These are phyloP conservation scores for Cataglyphis altisquamis DNA, from an alignment of 2,888 invertebrate species.

Conservation along the genomic window DNA sequence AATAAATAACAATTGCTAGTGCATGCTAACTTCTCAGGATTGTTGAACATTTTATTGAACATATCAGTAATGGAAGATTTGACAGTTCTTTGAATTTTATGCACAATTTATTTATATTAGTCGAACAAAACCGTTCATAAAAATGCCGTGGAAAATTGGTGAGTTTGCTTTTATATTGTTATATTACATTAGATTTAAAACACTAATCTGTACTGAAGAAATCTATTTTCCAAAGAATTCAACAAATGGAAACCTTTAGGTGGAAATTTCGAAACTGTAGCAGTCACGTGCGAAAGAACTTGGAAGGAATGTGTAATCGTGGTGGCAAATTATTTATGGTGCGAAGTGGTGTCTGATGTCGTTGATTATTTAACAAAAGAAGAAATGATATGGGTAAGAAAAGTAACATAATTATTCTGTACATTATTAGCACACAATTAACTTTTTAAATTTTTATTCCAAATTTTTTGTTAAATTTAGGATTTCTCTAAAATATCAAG, in stretches of 20 bases:
- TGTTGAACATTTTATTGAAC: not conserved
- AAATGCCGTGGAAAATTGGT: constrained; percentile 82
- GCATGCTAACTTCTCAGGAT: not conserved
- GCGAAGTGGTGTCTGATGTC: constrained; percentile 82
- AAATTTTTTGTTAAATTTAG: constrained; percentile 11
- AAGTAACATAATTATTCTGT: not conserved
- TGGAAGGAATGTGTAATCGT: constrained; percentile 80
- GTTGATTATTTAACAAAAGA: constrained; percentile 80
- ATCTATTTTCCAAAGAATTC: constrained; percentile 12
- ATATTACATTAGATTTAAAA: not conserved
- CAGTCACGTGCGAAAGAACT: constrained; percentile 77
- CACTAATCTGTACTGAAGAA: not conserved
- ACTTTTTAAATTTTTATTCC: not conserved
- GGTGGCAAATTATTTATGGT: constrained; percentile 81
- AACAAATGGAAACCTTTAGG: constrained; percentile 69
- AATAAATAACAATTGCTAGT: constrained; percentile 39
- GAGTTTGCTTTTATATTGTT: constrained; percentile 41
- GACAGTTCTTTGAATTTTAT: constrained; percentile 34
- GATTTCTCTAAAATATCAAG: not conserved
- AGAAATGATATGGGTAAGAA: constrained; percentile 77
- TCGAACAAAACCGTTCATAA: not conserved
- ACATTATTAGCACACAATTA: not conserved
- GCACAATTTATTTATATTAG: constrained; percentile 6
- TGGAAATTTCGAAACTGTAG: constrained; percentile 81
- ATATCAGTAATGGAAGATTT: constrained; percentile 40